Evolutionary conservation across 2,797 vertebrate species (phyloP), one percentile per base, ranked within the genome.

Genomic region (Hydrophis major): DNA sequence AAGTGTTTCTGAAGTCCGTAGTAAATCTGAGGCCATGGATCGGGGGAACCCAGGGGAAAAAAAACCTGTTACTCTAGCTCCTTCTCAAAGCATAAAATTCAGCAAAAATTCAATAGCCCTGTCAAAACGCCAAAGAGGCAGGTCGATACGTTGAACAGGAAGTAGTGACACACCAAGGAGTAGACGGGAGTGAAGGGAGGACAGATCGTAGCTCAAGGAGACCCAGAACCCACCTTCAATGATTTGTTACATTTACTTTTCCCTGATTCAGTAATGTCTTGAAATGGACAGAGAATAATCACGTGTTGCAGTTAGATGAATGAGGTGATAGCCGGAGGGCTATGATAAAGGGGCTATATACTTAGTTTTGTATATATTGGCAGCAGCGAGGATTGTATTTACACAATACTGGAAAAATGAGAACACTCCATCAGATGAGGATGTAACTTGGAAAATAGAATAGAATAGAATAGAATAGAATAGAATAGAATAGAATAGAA

Each of bases 61-160:
- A 47, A 50, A 97, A 95, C 22, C 42, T 96, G 88, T n/a, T 96
- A 93, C 94, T 96, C 97, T 95, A 95, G 96, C 93, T 96, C 94
- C 94, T 94, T 95, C 91, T 37, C 89, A 92, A 96, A 97, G 94
- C 92, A 96, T 96, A 97, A 96, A 97, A 96, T 97, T 96, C 95
- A 97, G 86, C 66, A 96, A 97, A 96, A 96, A 96, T 96, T 94
- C 94, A 96, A 94, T 96, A 96, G 37, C 86, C 16, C 61, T 96
- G 94, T 95, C 94, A 97, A 97, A 97, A 95, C 94, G 92, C 92
- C 95, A 96, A 96, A 97, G 94, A 95, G 42, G 28, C 50, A 96
- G 93, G 74, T 95, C 32, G 4, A 95, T 96, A 90, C 94, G 92
- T 95, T 96, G 96, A 96, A 96, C 74, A 96, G 94, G 93, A 96